phyloP scores from a whole-genome alignment of 2,113 vertebrate species.

The Hoplias malabaricus region DNA sequence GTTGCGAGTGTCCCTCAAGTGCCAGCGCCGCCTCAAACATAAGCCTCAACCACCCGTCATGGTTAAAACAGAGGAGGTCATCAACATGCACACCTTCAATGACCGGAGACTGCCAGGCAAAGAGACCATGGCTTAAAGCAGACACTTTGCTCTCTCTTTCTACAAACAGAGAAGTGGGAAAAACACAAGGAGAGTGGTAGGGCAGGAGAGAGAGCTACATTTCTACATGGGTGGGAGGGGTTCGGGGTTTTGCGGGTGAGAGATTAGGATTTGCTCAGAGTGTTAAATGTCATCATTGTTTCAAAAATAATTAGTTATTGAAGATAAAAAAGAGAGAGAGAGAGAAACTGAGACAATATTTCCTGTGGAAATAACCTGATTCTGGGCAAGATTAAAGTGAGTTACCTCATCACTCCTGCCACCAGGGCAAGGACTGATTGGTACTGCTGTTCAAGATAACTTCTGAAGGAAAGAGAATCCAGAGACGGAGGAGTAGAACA shows the following conservation, averaged over 20 bases:
- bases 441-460: conserved; percentile 56
- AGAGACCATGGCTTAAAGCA: conserved; percentile 96
- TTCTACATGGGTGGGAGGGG: conserved; percentile 20
- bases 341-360: conserved; percentile 82
- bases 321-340: too few relatives aligned
- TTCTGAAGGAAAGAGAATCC: conserved; percentile 53
- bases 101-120: conserved; percentile 99
- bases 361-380: conserved; percentile 99
- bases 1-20: conserved; percentile 94
- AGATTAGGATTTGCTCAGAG: conserved; percentile 71
- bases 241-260: too few relatives aligned
- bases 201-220: conserved; percentile 54
- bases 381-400: conserved; percentile 88
- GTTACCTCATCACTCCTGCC: conserved; percentile 94
- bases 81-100: conserved; percentile 99
- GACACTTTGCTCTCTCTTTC: conserved; percentile 47
- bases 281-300: conserved; percentile 84
- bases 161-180: conserved; percentile 18
- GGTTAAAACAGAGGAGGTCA: conserved; percentile 98
- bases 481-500: conserved; percentile 61
- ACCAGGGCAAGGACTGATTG: conserved; percentile 81
- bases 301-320: conserved; percentile 86
- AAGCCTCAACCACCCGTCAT: conserved; percentile 93
- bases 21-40: conserved; percentile 96
- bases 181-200: conserved; percentile 7